These are phyloP conservation scores for Cecidostiba fungosa DNA, from an alignment of 2,888 invertebrate species.

Conservation along the genomic window DNA sequence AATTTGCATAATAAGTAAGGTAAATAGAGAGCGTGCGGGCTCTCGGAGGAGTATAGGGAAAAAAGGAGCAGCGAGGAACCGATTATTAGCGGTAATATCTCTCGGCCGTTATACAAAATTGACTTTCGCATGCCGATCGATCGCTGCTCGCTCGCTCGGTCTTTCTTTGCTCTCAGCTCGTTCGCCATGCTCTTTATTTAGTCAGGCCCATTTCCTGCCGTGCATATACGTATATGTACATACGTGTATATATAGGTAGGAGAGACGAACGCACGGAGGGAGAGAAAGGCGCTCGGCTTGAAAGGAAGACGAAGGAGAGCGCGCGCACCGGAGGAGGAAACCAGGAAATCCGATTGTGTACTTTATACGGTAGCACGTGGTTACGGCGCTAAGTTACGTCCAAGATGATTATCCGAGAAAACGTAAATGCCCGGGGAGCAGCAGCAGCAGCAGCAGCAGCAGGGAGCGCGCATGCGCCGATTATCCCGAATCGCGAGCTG, in stretches of 20 bases:
- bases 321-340: constrained; percentile 22
- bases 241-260: not conserved
- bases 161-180: constrained; percentile 2
- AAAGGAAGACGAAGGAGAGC: constrained; percentile 16
- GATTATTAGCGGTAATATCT: constrained; percentile 59
- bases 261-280: not conserved
- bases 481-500: constrained; percentile 68
- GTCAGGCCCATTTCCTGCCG: constrained; percentile 57
- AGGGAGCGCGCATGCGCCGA: constrained; percentile 63
- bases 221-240: not conserved
- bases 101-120: constrained; percentile 55
- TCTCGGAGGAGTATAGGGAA: constrained; percentile 1
- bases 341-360: constrained; percentile 66
- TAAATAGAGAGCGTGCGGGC: constrained; percentile 45
- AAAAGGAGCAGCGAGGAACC: constrained; percentile 38
- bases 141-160: constrained; percentile 22
- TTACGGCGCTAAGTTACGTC: constrained; percentile 68
- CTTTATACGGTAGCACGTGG: constrained; percentile 66
- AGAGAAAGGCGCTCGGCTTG: not conserved
- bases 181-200: constrained; percentile 54
- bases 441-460: constrained; percentile 9
- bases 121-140: constrained; percentile 61
- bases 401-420: constrained; percentile 70
- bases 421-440: constrained; percentile 64
- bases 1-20: constrained; percentile 68